Percentiles rank a stretch among this genome's conserved stretches.
phyloP scores from a whole-genome alignment of 2,797 vertebrate species.

The Peromyscus nudipes region DNA sequence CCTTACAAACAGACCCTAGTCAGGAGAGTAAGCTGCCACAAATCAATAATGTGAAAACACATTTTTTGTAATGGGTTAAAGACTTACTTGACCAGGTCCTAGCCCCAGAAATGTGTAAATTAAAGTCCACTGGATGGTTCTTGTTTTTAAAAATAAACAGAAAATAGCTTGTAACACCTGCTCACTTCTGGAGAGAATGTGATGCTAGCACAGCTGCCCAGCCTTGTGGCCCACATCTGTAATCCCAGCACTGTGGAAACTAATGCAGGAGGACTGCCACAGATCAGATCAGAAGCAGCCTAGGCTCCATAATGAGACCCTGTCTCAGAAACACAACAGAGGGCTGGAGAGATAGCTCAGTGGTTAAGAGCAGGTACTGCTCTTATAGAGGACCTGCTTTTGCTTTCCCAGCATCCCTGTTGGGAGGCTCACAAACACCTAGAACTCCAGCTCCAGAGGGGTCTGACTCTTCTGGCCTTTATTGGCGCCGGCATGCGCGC shows the following conservation, averaged over 20 bases:
- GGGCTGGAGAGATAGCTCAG: background rate
- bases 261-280: too few species aligned
- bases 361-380: background rate
- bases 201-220: background rate
- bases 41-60: constrained; percentile 1
- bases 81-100: background rate
- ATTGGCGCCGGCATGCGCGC: too few species aligned
- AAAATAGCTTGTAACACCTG: background rate
- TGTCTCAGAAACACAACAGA: background rate
- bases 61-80: background rate
- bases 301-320: background rate
- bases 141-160: background rate
- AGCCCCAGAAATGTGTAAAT: constrained; percentile 6
- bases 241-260: background rate
- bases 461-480: background rate
- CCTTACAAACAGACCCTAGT: background rate
- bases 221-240: background rate
- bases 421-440: background rate
- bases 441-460: too few species aligned
- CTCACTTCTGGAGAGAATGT: background rate
- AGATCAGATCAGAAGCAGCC: background rate
- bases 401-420: background rate
- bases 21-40: background rate
- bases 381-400: background rate
- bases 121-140: background rate